Base-by-base conservation (phyloP, 2,888 invertebrate genomes). In the Tachystola acroxantha region DNA sequence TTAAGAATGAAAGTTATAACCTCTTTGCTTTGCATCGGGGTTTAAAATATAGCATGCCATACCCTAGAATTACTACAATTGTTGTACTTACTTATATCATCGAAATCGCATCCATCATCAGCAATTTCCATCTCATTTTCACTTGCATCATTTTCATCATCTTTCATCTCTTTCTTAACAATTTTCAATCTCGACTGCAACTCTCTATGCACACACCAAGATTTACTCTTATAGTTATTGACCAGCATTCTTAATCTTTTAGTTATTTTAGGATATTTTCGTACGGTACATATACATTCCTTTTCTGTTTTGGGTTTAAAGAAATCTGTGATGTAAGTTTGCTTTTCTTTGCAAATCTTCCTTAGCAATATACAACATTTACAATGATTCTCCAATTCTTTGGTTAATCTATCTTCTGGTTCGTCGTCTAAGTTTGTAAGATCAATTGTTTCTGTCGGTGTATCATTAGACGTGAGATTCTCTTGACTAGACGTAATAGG, bases 161-260 rank as follows among this genome's bases (percentile, higher is more conserved):
- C 39, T 19, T 20, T 36, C 16, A 34, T 36, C 10, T 46, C 32
- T 14, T 14, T 36, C 34, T 2, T 45, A 13, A 22, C 43, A 22
- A 7, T 29, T 10, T 46, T 31, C 32, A 76, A 39, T 40, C 53
- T 64, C 7, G 33, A 36, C 7, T 60, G 36, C 11, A 80, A 36
- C 4, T 57, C 53, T 3, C 53, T 46, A 19, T 56, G 57, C 1
- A 64, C 45, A 20, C 48, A 36, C 10, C 46, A 50, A 1, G 64
- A 55, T 20, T 41, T 45, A 34, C 39, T 53, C 41, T 66, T 73
- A 44, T 60, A 70, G 41, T 60, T 62, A 24, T 50, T 65, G 1
- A 75, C 40, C 13, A 86, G 48, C 34, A 79, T 41, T 37, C 43
- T 71, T 19, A 86, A 51, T 25, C 65, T 74, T 37, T 73, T 79